A percentile compares a stretch with the other conserved stretches of the same genome.
Conservation (phyloP, 1,140 invertebrate genomes). For the Drosophila cardini region DNA sequence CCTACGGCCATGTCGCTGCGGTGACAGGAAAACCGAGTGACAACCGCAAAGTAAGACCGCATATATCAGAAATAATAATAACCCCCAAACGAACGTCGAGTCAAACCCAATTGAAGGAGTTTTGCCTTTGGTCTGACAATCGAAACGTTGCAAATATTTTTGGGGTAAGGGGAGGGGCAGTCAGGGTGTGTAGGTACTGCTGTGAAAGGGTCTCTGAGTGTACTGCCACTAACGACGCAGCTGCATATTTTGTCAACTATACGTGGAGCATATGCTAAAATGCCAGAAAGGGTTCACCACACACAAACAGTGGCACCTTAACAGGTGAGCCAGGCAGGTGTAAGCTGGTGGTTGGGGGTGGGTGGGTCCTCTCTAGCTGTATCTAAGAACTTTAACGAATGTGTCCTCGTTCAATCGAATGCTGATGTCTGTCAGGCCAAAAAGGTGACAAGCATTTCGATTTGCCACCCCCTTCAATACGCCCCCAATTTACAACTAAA, state of each 20-base stretch:
- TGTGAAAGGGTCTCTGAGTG: background rate
- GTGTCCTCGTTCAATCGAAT: slow-evolving; percentile 42
- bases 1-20: slow-evolving; percentile 22
- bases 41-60: slow-evolving; percentile 81
- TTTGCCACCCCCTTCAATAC: slow-evolving; percentile 15
- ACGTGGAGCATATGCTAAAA: slow-evolving; percentile 25
- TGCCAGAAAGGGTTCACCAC: slow-evolving; percentile 44
- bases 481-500: background rate
- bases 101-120: slow-evolving; percentile 57
- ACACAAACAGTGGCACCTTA: slow-evolving; percentile 6
- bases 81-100: slow-evolving; percentile 45
- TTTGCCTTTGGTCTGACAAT: slow-evolving; percentile 58
- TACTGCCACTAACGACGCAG: slow-evolving; percentile 60
- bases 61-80: slow-evolving; percentile 83
- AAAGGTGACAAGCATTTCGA: slow-evolving; percentile 77
- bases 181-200: slow-evolving; percentile 18
- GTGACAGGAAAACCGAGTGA: slow-evolving; percentile 61
- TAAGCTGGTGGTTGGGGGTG: background rate
- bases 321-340: background rate
- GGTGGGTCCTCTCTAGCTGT: background rate
- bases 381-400: slow-evolving; percentile 55
- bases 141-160: slow-evolving; percentile 81
- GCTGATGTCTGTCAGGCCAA: slow-evolving; percentile 61
- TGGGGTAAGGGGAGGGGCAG: background rate
- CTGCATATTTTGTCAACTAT: slow-evolving; percentile 78